Percentiles rank a stretch among this genome's conserved stretches.
phyloP scores from a whole-genome alignment of 2,888 invertebrate species.

The Agonopterix subpropinquella region DNA sequence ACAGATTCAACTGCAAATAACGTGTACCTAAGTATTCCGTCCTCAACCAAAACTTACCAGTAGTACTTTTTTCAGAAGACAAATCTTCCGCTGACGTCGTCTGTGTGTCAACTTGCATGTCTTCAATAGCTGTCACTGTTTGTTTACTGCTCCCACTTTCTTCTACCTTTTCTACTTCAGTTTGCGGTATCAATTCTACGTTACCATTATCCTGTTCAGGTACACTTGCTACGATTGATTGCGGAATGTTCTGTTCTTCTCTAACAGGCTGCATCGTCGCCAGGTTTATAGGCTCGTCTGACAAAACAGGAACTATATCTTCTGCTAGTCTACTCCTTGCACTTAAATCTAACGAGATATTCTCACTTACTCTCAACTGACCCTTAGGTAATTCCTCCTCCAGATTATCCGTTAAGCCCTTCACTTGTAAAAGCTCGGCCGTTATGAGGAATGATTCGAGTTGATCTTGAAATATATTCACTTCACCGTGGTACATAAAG shows the following conservation, averaged over 20 bases:
- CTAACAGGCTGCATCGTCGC: conserved; percentile 51
- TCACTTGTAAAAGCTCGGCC: conserved; percentile 84
- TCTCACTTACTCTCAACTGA: conserved; percentile 46
- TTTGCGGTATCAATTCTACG: conserved; percentile 26
- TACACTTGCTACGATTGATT: conserved; percentile 18
- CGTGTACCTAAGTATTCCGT: no score
- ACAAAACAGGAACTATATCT: conserved; percentile 39
- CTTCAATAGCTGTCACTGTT: conserved; percentile 40
- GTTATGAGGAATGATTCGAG: conserved; percentile 86
- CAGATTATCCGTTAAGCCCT: conserved; percentile 81
- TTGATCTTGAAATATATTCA: conserved; percentile 87
- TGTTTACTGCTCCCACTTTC: conserved; percentile 33
- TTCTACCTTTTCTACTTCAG: conserved; percentile 31
- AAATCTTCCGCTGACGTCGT: conserved; percentile 59
- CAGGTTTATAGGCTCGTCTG: conserved; percentile 65
- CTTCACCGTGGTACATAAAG: conserved; percentile 90
- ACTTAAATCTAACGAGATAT: conserved; percentile 60
- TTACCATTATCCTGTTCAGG: conserved; percentile 39
- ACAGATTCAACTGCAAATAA: no score
- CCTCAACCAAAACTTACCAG: conserved; percentile 25
- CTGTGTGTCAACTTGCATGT: conserved; percentile 64
- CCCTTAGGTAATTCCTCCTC: conserved; percentile 60
- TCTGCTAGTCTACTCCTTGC: conserved; percentile 49
- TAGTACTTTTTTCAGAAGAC: conserved; percentile 50
- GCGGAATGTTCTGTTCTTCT: conserved; percentile 54